A percentile compares a stretch with the other conserved stretches of the same genome.
These are phyloP conservation scores for Zaprionus capensis DNA, from an alignment of 1,140 invertebrate genomes.

Conservation along the genomic window DNA sequence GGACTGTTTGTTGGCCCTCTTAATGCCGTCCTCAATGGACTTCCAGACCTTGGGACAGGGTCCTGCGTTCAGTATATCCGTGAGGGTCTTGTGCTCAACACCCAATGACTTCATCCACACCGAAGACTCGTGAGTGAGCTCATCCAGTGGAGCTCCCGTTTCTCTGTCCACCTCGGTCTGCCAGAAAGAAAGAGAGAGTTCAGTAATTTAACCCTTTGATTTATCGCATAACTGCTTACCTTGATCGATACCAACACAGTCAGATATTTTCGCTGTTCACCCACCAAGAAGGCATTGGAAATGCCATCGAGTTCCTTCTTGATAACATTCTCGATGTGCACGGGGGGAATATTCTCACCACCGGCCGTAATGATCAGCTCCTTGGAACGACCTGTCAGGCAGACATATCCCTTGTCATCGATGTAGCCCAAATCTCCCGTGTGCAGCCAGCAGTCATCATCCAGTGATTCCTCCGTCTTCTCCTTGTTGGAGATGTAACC, in stretches of 20 bases:
- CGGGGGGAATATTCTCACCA: constrained; percentile 96
- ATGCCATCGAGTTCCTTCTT: constrained; percentile 91
- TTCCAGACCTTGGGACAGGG: constrained; percentile 87
- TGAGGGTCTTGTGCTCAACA: constrained; percentile 89
- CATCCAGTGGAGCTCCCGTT: constrained; percentile 89
- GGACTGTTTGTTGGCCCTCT: constrained; percentile 90
- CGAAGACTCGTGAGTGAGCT: constrained; percentile 87
- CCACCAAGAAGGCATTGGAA: constrained; percentile 94
- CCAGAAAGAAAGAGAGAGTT: not conserved
- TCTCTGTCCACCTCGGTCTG: constrained; percentile 86
- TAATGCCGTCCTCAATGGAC: constrained; percentile 91
- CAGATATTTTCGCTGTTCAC: constrained; percentile 94
- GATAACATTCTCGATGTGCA: constrained; percentile 93
- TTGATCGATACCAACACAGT: constrained; percentile 93
- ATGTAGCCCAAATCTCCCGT: constrained; percentile 93
- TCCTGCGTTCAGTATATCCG: constrained; percentile 88
- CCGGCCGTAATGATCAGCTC: constrained; percentile 96
- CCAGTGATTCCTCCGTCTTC: constrained; percentile 89
- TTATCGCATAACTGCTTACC: constrained; percentile 84
- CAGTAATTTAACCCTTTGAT: not conserved
- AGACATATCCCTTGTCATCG: constrained; percentile 90
- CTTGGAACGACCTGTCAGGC: constrained; percentile 94
- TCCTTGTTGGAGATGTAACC: constrained; percentile 92
- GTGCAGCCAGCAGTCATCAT: constrained; percentile 91
- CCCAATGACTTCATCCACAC: constrained; percentile 91